These are phyloP conservation scores for Timema podura DNA, from an alignment of 2,888 invertebrate genomes.

Conservation along the genomic window DNA sequence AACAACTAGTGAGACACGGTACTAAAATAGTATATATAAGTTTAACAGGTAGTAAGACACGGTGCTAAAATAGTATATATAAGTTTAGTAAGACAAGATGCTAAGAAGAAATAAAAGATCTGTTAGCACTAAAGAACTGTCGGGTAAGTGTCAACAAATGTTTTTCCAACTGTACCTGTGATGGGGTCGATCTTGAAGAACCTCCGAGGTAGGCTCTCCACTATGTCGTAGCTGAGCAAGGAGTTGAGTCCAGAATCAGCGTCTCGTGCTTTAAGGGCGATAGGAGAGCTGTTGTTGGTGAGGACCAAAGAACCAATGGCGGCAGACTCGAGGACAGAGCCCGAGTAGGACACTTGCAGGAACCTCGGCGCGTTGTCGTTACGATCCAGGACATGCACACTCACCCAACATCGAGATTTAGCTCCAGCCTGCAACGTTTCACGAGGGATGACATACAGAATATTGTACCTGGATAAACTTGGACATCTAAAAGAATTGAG, in stretches of 20 bases:
- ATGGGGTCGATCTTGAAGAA: constrained; percentile 82
- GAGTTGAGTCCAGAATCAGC: constrained; percentile 82
- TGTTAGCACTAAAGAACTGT: too few species aligned
- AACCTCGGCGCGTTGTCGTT: constrained; percentile 81
- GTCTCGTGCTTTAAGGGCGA: constrained; percentile 80
- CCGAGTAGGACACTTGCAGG: constrained; percentile 59
- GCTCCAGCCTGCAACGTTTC: constrained; percentile 49
- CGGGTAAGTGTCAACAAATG: neutral
- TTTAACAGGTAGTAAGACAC: too few species aligned
- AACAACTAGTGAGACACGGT: too few species aligned
- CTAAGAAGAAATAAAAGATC: too few species aligned
- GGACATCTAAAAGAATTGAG: too few species aligned
- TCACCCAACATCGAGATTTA: constrained; percentile 62
- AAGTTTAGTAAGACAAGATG: too few species aligned
- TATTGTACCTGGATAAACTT: too few species aligned
- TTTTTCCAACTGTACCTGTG: constrained; percentile 48
- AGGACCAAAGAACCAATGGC: constrained; percentile 68
- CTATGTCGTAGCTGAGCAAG: constrained; percentile 76
- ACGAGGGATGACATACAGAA: too few species aligned
- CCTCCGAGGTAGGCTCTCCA: constrained; percentile 70
- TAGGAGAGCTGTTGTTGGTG: constrained; percentile 60
- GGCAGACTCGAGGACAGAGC: constrained; percentile 70
- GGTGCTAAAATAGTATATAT: too few species aligned
- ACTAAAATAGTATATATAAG: too few species aligned
- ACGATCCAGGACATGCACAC: constrained; percentile 82